Base-by-base conservation (phyloP, 2,113 vertebrate genomes). In the Trogon surrucura region DNA sequence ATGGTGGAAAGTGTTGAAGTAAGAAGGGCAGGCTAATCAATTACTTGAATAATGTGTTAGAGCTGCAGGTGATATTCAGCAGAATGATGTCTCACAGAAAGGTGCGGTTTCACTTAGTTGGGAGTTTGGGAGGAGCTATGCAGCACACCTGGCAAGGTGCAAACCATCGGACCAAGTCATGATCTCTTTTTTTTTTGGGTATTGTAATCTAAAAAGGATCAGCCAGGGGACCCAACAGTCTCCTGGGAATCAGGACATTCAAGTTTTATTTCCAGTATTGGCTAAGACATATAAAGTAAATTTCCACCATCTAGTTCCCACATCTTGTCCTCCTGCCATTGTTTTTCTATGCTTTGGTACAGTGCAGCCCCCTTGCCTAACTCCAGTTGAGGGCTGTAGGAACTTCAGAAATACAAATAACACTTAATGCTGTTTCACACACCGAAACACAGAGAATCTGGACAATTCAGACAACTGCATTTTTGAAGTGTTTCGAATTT, bases 31-130 rank as follows among this genome's bases (percentile, higher is more conserved):
- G 38, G 70, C 60, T 48, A 70, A 86, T 57, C 79, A 82, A 71
- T 88, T 73, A 71, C 45, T 8, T 29, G 60, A 53, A 32, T 95
- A 82, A 85, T 69, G 48, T 25, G 72, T 44, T 64, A 45, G 90
- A 73, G 86, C 89, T 80, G 82, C 79, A 87, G 92, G 86, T 72
- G 78, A 84, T 87, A 48, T 15, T 90, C 60, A 84, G 69, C 69
- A 14, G 19, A 69, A 78, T 11, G 51, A 23, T 66, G 61, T 30
- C 67, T 86, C 32, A 61, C 61, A 57, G 12, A 65, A 70, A 57
- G 66, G 32, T n/a, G 3, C 34, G 48, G 19, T 78, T 51, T 36
- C 47, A 38, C 47, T 44, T 6, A 18, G 15, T 47, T 6, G 5
- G n/a, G 69, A 73, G 48, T 62, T 69, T 51, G 60, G 32, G 70